Evolutionary conservation across 2,113 vertebrate genomes (phyloP).

Genomic region (Spea bombifrons): DNA sequence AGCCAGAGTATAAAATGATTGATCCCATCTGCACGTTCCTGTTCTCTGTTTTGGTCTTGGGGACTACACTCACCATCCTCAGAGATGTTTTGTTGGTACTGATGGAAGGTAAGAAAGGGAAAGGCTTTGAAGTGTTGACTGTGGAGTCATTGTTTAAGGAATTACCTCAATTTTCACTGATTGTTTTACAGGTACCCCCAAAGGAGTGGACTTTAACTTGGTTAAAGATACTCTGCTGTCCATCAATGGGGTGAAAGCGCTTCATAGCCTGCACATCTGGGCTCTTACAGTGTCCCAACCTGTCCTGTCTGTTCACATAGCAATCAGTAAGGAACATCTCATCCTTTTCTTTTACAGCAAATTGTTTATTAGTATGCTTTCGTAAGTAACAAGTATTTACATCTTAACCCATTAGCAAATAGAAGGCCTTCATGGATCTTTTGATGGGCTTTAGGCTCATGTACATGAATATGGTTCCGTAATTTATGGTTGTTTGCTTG

Average conservation of each 20-base stretch:
- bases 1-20: conserved; percentile 84
- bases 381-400: too few species aligned
- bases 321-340: conserved; percentile 65
- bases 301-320: conserved; percentile 77
- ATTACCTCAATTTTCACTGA: not conserved
- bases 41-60: conserved; percentile 82
- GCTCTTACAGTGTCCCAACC: conserved; percentile 72
- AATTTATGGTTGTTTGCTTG: too few species aligned
- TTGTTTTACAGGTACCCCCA: conserved; percentile 62
- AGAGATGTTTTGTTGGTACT: conserved; percentile 80
- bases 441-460: too few species aligned
- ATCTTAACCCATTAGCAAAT: too few species aligned
- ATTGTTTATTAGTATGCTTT: too few species aligned
- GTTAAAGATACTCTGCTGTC: conserved; percentile 74
- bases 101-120: conserved; percentile 79
- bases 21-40: conserved; percentile 91
- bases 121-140: not conserved
- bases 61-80: conserved; percentile 77
- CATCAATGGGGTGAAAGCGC: conserved; percentile 68
- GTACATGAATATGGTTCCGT: too few species aligned
- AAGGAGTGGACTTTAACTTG: conserved; percentile 62
- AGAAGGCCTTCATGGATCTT: too few species aligned
- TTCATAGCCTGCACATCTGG: conserved; percentile 87
- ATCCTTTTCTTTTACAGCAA: not conserved
- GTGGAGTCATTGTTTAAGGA: not conserved